phyloP scores from a whole-genome alignment of 2,888 invertebrate species.

The Cyrtodaria siliqua region DNA sequence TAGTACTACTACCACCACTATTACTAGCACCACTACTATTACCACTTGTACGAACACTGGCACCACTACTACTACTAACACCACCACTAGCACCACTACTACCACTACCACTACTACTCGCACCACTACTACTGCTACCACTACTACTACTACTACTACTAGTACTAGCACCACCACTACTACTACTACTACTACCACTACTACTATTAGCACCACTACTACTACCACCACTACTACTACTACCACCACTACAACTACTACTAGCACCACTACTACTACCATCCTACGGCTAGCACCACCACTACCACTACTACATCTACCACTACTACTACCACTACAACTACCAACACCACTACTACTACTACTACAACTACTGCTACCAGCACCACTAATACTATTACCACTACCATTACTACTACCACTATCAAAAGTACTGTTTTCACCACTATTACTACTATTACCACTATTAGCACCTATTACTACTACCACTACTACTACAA shows the following conservation, averaged over 20 bases:
- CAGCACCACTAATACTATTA: background rate
- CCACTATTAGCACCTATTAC: background rate
- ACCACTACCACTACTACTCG: too few relatives aligned
- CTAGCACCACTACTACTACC: too few relatives aligned
- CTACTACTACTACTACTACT: too few relatives aligned
- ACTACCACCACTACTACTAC: too few relatives aligned
- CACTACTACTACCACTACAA: background rate
- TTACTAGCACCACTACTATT: background rate
- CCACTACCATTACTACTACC: slow-evolving; percentile 3
- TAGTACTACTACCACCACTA: slow-evolving; percentile 1
- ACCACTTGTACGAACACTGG: background rate
- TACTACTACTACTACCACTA: too few relatives aligned
- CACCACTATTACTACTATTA: background rate
- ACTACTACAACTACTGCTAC: background rate
- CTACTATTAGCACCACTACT: too few relatives aligned
- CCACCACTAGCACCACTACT: background rate
- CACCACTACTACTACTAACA: slow-evolving; percentile 3
- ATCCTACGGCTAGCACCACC: too few relatives aligned
- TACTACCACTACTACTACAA: slow-evolving; percentile 5
- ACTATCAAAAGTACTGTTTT: background rate
- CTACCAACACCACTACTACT: background rate
- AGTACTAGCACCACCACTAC: too few relatives aligned
- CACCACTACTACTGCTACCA: too few relatives aligned
- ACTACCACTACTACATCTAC: too few relatives aligned
- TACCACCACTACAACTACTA: too few relatives aligned